Conservation (phyloP, 2,888 invertebrate genomes). For the Nebria salina region DNA sequence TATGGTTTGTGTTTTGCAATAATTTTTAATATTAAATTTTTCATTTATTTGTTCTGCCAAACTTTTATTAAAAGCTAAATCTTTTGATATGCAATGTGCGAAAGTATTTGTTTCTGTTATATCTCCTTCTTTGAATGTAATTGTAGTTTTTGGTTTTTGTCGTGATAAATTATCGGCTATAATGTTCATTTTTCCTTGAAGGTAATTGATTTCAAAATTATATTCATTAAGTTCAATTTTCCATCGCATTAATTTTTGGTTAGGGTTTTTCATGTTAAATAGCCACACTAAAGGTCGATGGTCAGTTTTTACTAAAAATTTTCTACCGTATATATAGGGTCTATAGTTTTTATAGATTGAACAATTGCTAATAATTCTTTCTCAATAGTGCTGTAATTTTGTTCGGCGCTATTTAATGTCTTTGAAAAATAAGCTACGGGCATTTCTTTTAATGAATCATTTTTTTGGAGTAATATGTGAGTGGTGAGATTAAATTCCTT, state of each 20-base stretch:
- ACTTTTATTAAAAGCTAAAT: slow-evolving; percentile 12
- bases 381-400: too few relatives aligned
- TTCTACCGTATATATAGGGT: slow-evolving; percentile 21
- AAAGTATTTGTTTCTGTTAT: slow-evolving; percentile 18
- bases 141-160: too few relatives aligned
- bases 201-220: too few relatives aligned
- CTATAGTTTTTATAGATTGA: slow-evolving; percentile 19
- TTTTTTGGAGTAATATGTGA: too few relatives aligned
- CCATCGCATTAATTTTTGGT: slow-evolving; percentile 20
- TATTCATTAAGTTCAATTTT: too few relatives aligned
- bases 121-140: not conserved
- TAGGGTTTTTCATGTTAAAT: slow-evolving; percentile 27
- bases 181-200: too few relatives aligned
- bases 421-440: too few relatives aligned
- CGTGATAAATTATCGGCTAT: too few relatives aligned
- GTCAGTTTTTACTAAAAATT: slow-evolving; percentile 20
- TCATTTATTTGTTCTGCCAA: slow-evolving; percentile 26
- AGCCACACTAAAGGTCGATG: slow-evolving; percentile 24
- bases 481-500: too few relatives aligned
- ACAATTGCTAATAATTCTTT: too few relatives aligned
- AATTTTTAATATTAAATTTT: slow-evolving; percentile 16
- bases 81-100: slow-evolving; percentile 19
- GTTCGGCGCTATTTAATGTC: too few relatives aligned
- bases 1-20: not conserved
- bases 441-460: too few relatives aligned